Evolutionary conservation across 37 sponge, comb jelly and placozoan species (phyloP).

Genomic region (Diacarnus erythraeanus): DNA sequence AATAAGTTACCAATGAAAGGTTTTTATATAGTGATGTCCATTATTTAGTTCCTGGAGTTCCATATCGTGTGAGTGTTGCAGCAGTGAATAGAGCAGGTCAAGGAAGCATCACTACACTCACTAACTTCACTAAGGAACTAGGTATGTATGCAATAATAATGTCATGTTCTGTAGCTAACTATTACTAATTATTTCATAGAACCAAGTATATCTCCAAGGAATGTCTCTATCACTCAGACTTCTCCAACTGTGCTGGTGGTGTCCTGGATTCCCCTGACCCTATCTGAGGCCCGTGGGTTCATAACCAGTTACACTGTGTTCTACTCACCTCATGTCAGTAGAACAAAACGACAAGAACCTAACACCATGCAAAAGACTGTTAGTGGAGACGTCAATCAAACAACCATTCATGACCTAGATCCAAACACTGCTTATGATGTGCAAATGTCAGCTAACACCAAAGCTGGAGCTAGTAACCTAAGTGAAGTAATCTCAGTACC

Average conservation of each 20-base stretch:
- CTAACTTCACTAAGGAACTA: too few species aligned
- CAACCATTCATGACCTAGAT: constrained; percentile 6
- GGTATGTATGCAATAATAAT: too few species aligned
- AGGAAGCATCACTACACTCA: neutral
- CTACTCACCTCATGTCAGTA: neutral
- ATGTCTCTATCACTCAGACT: neutral
- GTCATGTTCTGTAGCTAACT: neutral
- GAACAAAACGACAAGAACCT: too few species aligned
- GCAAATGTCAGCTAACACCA: constrained; percentile 9
- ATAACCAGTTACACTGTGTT: constrained; percentile 4
- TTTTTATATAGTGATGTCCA: too few species aligned
- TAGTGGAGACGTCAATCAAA: too few species aligned
- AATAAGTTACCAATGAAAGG: too few species aligned
- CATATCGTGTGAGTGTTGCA: neutral
- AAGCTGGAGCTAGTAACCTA: neutral
- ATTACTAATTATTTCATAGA: neutral
- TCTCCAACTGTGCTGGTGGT: neutral
- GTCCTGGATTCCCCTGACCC: constrained; percentile 11
- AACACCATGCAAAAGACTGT: too few species aligned
- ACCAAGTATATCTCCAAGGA: neutral
- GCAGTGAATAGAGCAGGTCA: neutral
- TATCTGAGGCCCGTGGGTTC: neutral
- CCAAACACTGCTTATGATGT: constrained; percentile 6
- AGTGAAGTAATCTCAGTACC: too few species aligned
- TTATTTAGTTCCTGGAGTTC: too few species aligned